Base-by-base conservation (phyloP, 2,113 vertebrate species). In the Axis porcinus region DNA sequence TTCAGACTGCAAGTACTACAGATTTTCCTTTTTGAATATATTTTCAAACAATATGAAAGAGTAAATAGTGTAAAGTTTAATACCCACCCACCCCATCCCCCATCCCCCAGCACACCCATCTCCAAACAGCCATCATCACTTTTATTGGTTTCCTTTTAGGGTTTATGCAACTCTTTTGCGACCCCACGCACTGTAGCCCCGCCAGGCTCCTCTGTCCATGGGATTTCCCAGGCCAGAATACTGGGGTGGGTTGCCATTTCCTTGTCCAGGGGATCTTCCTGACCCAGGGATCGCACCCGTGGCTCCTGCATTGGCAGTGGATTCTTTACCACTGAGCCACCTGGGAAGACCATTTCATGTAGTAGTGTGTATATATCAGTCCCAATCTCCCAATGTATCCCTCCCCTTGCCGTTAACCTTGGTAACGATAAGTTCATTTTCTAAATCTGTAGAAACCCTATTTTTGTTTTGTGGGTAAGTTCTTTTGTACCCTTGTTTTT, bases 31-130 rank as follows among this genome's bases (percentile, higher is more conserved):
- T 76, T 43, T 50, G 33, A 40, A 82, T 17, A 3, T 40, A 47
- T 79, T 78, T 93, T 67, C 70, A 30, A 67, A 92, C 12, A 70
- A 14, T 86, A 25, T 52, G 25, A 40, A 92, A 82, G 43, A 50
- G 47, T 17, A 87, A 47, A 47, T 23, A 60, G 57, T 82, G 52
- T 57, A 60, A 58, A 23, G n/a, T 52, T 64, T 45, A 36, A 25
- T 30, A 47, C 30, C 36, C 30, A 30, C 6, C 25, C 30, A 67
- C 17, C 33, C 33, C 27, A 19, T 13, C 52, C 36, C 7, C 58
- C 7, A n/a, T 11, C 19, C 43, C 43, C 62, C n/a, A 52, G 33
- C 30, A 54, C 23, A 23, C 27, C 25, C 54, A 83, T n/a, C 23
- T 87, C 17, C 19, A 27, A 27, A 27, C 17, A 67, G 13, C 30